A percentile compares a stretch with the other conserved stretches of the same genome.
These are phyloP conservation scores for Acropternis orthonyx DNA, from an alignment of 2,797 vertebrate species.

Conservation along the genomic window DNA sequence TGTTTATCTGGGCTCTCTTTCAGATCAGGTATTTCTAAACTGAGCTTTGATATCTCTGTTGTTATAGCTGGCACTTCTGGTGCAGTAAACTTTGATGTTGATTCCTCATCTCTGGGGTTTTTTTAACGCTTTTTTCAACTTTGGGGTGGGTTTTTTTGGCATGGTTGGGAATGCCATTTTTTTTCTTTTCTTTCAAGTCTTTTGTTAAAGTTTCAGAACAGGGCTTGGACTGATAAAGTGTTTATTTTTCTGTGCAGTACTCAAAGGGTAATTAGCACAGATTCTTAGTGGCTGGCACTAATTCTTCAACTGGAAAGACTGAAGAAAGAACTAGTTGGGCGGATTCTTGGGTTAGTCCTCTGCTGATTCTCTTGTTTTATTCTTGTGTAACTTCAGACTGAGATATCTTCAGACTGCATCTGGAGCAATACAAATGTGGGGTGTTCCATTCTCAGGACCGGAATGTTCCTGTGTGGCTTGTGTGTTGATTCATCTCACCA, in stretches of 20 bases:
- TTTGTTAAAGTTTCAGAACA: slow-evolving; percentile 9
- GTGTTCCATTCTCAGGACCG: background rate
- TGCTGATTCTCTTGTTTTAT: background rate
- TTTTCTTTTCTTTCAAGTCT: background rate
- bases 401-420: background rate
- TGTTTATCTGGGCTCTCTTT: background rate
- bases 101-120: slow-evolving; percentile 62
- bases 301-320: background rate
- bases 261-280: background rate
- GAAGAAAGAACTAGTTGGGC: background rate
- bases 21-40: background rate
- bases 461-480: background rate
- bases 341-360: background rate
- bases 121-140: slow-evolving; percentile 63
- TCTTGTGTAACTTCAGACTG: background rate
- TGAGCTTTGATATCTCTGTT: background rate
- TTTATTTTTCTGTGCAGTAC: background rate
- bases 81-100: background rate
- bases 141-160: slow-evolving; percentile 13
- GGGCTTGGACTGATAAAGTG: background rate
- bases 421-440: background rate
- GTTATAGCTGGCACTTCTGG: background rate
- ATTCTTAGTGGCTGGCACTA: background rate
- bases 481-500: background rate
- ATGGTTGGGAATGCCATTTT: background rate